Evolutionary conservation across 1,140 invertebrate species (phyloP).

Genomic region (Schlechtendalia chinensis): DNA sequence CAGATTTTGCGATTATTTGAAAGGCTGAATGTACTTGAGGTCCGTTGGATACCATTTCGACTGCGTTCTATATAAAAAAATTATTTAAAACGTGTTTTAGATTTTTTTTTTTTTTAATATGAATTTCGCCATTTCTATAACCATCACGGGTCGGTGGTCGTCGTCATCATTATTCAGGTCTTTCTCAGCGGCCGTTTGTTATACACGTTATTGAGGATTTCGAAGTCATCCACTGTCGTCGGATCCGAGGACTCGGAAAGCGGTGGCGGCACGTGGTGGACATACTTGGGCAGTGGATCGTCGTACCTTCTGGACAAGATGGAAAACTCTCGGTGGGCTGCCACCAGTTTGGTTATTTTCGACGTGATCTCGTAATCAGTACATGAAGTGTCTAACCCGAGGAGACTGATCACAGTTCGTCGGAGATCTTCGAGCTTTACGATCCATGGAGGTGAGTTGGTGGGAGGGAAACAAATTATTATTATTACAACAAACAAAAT

Average conservation of each 20-base stretch:
- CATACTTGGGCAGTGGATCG: constrained; percentile 51
- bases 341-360: constrained; percentile 71
- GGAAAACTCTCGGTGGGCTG: constrained; percentile 75
- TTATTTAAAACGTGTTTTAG: neutral
- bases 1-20: too few species aligned
- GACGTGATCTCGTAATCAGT: constrained; percentile 76
- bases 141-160: neutral
- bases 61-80: neutral
- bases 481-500: too few species aligned
- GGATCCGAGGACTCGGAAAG: constrained; percentile 48
- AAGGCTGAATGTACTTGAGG: too few species aligned
- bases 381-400: constrained; percentile 67
- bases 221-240: constrained; percentile 54
- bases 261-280: constrained; percentile 29
- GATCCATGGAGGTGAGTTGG: too few species aligned
- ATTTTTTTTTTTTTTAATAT: neutral
- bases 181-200: constrained; percentile 54
- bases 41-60: too few species aligned
- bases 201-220: constrained; percentile 54
- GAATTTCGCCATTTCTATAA: too few species aligned
- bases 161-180: neutral
- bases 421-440: constrained; percentile 67
- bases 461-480: constrained; percentile 23
- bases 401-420: constrained; percentile 65
- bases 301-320: constrained; percentile 66